Conservation (phyloP, 2,113 vertebrate species). For the Setophaga kirtlandii region DNA sequence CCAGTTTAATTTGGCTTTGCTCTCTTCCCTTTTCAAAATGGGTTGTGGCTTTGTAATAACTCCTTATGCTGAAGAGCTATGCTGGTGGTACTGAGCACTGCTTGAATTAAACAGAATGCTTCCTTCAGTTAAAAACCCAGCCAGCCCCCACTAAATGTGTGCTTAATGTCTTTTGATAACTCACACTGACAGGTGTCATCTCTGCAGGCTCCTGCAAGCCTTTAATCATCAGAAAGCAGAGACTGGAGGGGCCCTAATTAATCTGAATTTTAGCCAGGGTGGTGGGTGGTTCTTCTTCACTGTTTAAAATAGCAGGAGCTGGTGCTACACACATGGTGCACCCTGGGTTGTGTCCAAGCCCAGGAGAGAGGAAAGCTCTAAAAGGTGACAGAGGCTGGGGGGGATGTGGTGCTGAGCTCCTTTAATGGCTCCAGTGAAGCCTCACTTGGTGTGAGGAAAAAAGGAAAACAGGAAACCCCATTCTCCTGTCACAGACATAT, state of each 20-base stretch:
- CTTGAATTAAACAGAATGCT: neutral
- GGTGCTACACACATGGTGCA: neutral
- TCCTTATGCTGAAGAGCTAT: neutral
- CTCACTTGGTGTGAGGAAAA: neutral
- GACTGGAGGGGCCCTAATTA: constrained; percentile 13
- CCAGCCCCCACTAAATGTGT: neutral
- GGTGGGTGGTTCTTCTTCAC: constrained; percentile 5
- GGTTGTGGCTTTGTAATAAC: neutral
- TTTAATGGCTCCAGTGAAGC: neutral
- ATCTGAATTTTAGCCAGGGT: constrained; percentile 34
- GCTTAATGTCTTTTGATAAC: neutral
- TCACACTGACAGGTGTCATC: constrained; percentile 41
- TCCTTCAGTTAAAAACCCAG: constrained; percentile 4
- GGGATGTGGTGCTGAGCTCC: neutral
- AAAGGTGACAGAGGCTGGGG: neutral
- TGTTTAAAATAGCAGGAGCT: neutral
- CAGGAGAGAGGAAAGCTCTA: neutral
- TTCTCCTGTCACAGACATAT: neutral
- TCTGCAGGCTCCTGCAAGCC: constrained; percentile 1
- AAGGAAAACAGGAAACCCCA: neutral
- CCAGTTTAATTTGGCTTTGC: constrained; percentile 24
- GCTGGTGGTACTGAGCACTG: neutral
- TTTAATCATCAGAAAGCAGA: constrained; percentile 29
- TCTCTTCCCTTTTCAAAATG: neutral
- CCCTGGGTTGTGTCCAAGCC: neutral